These are phyloP conservation scores for Pegoplata infirma DNA, from an alignment of 2,888 invertebrate genomes.

Conservation along the genomic window DNA sequence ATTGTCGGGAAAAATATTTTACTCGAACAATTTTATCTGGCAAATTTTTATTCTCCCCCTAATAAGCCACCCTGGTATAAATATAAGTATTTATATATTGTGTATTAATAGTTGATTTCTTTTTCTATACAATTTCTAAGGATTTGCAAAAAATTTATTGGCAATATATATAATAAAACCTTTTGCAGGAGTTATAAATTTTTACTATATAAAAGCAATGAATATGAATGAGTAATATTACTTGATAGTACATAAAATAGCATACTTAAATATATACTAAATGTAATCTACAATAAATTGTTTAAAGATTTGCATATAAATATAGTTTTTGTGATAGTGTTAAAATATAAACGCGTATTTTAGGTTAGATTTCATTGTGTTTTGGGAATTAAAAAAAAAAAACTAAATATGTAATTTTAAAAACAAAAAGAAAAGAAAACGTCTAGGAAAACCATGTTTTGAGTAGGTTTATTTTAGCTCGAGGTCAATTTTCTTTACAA, in stretches of 20 bases:
- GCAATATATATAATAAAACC: constrained; percentile 28
- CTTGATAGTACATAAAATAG: not conserved
- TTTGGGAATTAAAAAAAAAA: too few relatives aligned
- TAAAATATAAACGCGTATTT: too few relatives aligned
- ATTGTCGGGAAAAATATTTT: too few relatives aligned
- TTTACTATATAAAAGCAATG: constrained; percentile 3
- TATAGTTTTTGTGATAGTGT: not conserved
- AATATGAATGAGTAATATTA: constrained; percentile 35
- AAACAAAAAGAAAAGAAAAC: too few relatives aligned
- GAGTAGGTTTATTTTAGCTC: too few relatives aligned
- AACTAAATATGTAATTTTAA: too few relatives aligned
- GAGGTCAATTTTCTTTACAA: too few relatives aligned
- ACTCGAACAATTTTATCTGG: too few relatives aligned
- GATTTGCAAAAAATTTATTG: constrained; percentile 29
- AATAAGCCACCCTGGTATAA: not conserved
- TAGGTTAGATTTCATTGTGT: too few relatives aligned
- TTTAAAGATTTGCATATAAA: not conserved
- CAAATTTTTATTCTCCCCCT: too few relatives aligned
- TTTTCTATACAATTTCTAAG: constrained; percentile 1
- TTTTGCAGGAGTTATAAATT: not conserved
- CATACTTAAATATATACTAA: not conserved
- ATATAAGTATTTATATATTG: not conserved
- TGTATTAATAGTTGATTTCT: not conserved
- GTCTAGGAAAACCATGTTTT: too few relatives aligned
- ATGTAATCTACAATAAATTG: not conserved